Evolutionary conservation across 2,888 invertebrate genomes (phyloP).

Genomic region (Nemurella pictetii): DNA sequence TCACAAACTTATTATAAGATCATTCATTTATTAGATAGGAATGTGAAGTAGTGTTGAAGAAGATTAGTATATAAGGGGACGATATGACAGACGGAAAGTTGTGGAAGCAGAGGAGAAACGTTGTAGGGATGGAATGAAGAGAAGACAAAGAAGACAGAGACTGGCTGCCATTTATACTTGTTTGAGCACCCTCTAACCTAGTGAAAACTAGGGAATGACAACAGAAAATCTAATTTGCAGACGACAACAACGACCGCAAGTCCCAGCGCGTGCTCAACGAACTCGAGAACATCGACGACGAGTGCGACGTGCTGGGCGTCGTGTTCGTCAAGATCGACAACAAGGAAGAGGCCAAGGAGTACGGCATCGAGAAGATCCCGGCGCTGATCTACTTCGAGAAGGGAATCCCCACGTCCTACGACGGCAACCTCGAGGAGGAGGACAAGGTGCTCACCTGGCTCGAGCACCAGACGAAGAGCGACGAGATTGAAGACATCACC

Average conservation of each 20-base stretch:
- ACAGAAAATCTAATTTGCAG: too few relatives aligned
- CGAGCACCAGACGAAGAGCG: constrained; percentile 79
- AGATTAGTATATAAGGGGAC: too few relatives aligned
- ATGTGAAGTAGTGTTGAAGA: too few relatives aligned
- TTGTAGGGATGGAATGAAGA: too few relatives aligned
- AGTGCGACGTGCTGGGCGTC: constrained; percentile 85
- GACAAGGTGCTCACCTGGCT: constrained; percentile 87
- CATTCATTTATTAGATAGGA: too few relatives aligned
- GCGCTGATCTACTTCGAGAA: constrained; percentile 72
- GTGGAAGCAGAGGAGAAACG: too few relatives aligned
- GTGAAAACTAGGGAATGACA: too few relatives aligned
- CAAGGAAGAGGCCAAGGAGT: constrained; percentile 85
- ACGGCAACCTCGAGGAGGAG: constrained; percentile 79
- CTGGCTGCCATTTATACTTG: too few relatives aligned
- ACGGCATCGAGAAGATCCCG: constrained; percentile 87
- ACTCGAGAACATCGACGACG: constrained; percentile 91
- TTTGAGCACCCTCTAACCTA: too few relatives aligned
- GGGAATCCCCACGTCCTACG: constrained; percentile 43
- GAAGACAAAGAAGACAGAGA: too few relatives aligned
- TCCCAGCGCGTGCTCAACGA: constrained; percentile 84
- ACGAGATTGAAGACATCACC: constrained; percentile 92
- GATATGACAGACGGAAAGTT: too few relatives aligned
- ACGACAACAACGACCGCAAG: constrained; percentile 87
- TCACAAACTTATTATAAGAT: too few relatives aligned
- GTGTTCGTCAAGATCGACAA: constrained; percentile 93